Evolutionary conservation across 1,140 invertebrate genomes (phyloP).

Genomic region (Drosophila orosa): DNA sequence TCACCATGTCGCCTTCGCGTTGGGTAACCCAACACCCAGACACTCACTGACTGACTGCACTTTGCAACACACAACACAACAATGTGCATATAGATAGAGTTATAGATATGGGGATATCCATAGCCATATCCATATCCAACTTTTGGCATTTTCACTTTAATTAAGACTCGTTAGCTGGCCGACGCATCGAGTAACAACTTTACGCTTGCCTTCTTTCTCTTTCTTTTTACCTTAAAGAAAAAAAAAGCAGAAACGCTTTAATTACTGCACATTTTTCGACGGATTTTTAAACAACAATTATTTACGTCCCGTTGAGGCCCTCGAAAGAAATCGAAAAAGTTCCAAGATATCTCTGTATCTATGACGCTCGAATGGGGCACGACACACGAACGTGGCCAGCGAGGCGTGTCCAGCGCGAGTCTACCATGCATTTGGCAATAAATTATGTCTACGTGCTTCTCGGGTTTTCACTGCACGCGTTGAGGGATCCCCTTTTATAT

Average conservation of each 20-base stretch:
- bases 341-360: conserved; percentile 22
- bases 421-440: conserved; percentile 64
- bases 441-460: conserved; percentile 65
- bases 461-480: conserved; percentile 53
- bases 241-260: conserved; percentile 52
- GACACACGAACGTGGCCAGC: conserved; percentile 52
- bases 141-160: conserved; percentile 54
- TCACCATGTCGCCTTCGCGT: conserved; percentile 10
- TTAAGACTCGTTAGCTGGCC: conserved; percentile 52
- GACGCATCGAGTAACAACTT: conserved; percentile 50
- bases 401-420: conserved; percentile 50
- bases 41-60: conserved; percentile 26
- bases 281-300: conserved; percentile 27
- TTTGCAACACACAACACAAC: too few species aligned
- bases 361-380: conserved; percentile 34
- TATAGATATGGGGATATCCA: conserved; percentile 11
- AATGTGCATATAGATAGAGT: conserved; percentile 3
- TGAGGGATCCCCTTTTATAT: conserved; percentile 5
- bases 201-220: conserved; percentile 45
- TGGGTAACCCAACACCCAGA: conserved; percentile 25
- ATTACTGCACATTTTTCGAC: conserved; percentile 58
- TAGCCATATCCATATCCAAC: conserved; percentile 46
- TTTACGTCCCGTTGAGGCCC: conserved; percentile 23
- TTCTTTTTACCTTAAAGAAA: conserved; percentile 21
- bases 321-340: conserved; percentile 53